phyloP scores from a whole-genome alignment of 2,888 invertebrate genomes.

The Campoplex capitator region DNA sequence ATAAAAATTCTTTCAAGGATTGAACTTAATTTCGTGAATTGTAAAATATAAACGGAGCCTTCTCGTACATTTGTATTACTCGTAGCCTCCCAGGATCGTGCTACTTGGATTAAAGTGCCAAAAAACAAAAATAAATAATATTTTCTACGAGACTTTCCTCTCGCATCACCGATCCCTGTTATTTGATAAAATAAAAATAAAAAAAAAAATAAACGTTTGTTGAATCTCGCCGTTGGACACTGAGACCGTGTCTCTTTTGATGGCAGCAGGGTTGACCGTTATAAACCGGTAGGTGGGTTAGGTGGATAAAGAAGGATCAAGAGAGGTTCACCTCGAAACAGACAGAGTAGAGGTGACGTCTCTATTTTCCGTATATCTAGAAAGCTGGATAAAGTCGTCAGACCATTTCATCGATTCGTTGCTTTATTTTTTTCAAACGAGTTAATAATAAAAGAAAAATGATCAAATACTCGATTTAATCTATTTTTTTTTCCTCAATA shows the following conservation, averaged over 20 bases:
- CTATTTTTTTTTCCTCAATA: neutral
- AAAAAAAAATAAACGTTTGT: neutral
- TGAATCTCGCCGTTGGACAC: neutral
- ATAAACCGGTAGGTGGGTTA: slow-evolving; percentile 64
- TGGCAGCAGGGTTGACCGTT: slow-evolving; percentile 50
- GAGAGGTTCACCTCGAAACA: slow-evolving; percentile 66
- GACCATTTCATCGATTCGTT: neutral
- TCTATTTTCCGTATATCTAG: slow-evolving; percentile 42
- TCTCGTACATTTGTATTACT: too few relatives aligned
- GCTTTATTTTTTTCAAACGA: neutral
- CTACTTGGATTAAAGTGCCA: too few relatives aligned
- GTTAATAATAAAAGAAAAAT: neutral
- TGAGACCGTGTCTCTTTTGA: neutral
- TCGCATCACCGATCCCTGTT: neutral
- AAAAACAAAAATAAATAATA: neutral
- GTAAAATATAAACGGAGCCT: too few relatives aligned
- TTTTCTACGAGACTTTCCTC: neutral
- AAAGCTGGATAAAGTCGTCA: neutral
- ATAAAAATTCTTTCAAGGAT: too few relatives aligned
- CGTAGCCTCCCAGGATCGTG: too few relatives aligned
- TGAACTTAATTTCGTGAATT: too few relatives aligned
- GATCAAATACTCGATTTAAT: neutral
- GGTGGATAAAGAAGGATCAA: slow-evolving; percentile 43
- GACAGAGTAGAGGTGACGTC: slow-evolving; percentile 45
- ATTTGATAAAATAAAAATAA: neutral